Conservation (phyloP, 2,888 invertebrate species). For the Cenopis cana region DNA sequence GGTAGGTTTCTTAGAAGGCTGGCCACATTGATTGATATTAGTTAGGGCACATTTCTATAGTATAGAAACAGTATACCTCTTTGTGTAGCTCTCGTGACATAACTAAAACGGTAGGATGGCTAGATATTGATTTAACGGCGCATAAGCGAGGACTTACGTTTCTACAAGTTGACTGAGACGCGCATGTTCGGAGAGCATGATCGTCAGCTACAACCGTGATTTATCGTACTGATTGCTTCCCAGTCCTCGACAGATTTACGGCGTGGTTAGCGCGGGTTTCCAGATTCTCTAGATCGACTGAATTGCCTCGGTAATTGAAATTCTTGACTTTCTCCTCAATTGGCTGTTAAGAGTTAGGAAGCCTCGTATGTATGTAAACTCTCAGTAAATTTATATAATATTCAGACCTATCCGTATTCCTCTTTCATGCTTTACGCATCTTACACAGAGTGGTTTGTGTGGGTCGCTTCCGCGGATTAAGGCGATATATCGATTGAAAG, state of each 20-base stretch:
- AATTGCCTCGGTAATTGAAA: conserved; percentile 35
- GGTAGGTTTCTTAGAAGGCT: too few relatives aligned
- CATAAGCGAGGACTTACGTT: neutral
- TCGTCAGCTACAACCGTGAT: conserved; percentile 11
- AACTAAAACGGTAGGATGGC: neutral
- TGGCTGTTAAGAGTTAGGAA: conserved; percentile 11
- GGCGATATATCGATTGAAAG: too few relatives aligned
- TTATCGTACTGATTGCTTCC: conserved; percentile 32
- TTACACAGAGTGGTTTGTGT: conserved; percentile 1
- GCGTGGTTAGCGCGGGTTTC: conserved; percentile 9
- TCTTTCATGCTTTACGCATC: conserved; percentile 6
- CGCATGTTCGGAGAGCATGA: conserved; percentile 25
- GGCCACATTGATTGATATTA: too few relatives aligned
- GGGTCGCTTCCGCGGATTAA: conserved; percentile 2
- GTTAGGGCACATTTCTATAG: too few relatives aligned
- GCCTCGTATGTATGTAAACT: conserved; percentile 21
- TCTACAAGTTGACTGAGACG: conserved; percentile 1
- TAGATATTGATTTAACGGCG: neutral
- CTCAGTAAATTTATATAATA: conserved; percentile 11
- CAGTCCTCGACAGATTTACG: conserved; percentile 22
- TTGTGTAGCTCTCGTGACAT: neutral
- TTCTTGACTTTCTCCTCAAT: conserved; percentile 32
- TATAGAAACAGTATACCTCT: neutral
- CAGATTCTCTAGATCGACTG: conserved; percentile 29
- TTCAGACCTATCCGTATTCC: neutral